Conservation (phyloP, 2,113 vertebrate genomes). For the Myocastor coypus region DNA sequence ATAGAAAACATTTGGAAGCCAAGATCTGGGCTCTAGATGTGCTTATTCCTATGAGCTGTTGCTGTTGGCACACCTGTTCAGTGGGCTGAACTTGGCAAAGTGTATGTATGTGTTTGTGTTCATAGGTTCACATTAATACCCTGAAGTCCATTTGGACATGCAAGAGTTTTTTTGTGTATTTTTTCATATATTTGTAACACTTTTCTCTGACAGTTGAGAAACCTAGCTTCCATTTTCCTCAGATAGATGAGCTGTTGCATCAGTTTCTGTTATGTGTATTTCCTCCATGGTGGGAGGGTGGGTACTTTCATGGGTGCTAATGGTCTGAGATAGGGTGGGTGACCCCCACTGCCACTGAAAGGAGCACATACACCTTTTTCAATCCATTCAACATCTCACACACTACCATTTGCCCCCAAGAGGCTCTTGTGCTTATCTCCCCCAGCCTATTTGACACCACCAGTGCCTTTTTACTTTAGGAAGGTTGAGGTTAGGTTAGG, state of each 20-base stretch:
- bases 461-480: neutral
- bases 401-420: neutral
- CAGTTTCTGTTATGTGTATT: neutral
- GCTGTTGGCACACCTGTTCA: neutral
- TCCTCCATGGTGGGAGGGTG: no score
- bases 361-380: neutral
- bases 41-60: neutral
- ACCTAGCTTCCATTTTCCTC: neutral
- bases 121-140: neutral
- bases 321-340: neutral
- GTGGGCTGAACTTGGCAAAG: neutral
- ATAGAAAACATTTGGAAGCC: neutral
- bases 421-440: neutral
- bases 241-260: neutral
- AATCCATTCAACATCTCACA: neutral
- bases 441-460: neutral
- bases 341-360: neutral
- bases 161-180: neutral
- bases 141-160: neutral
- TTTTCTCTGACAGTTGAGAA: neutral
- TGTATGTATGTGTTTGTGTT: neutral
- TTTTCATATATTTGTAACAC: neutral
- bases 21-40: neutral
- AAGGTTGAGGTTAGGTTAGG: neutral
- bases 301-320: no score